phyloP scores from a whole-genome alignment of 2,113 vertebrate genomes.

The Myrmophylax atrothorax region DNA sequence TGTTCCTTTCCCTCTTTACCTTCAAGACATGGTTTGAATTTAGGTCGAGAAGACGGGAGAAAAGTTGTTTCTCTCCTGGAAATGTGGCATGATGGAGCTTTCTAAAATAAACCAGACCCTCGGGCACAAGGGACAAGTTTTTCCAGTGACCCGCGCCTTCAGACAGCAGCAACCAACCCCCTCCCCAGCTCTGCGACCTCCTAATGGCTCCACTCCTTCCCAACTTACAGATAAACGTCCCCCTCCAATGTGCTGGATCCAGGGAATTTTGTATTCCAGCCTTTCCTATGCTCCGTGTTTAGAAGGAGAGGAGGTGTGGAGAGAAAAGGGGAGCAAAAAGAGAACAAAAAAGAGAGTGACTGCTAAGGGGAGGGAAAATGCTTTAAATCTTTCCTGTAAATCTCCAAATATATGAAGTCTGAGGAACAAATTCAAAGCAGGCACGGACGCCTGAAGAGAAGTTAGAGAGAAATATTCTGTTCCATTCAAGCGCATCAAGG shows the following conservation, averaged over 20 bases:
- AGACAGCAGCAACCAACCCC: background rate
- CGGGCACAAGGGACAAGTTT: background rate
- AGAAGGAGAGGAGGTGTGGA: background rate
- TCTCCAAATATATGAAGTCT: constrained; percentile 75
- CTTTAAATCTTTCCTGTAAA: constrained; percentile 77
- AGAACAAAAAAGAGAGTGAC: constrained; percentile 24
- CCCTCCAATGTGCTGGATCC: background rate
- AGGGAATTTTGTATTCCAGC: background rate
- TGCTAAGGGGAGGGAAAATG: background rate
- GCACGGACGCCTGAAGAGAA: constrained; percentile 82
- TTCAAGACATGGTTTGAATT: background rate
- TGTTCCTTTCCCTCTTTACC: background rate
- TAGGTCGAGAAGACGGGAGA: background rate
- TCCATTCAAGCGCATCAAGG: constrained; percentile 90
- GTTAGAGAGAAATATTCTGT: constrained; percentile 88
- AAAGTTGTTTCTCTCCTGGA: background rate
- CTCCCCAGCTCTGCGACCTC: background rate
- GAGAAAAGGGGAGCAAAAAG: background rate
- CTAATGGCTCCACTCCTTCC: background rate
- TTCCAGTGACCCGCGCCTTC: background rate
- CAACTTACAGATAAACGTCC: background rate
- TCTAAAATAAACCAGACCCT: background rate
- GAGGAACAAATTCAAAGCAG: constrained; percentile 89
- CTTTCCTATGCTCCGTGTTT: background rate
- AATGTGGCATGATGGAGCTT: background rate